Evolutionary conservation across 2,888 invertebrate genomes (phyloP), one percentile per base, ranked within the genome.

Genomic region (Mesoligia furuncula): DNA sequence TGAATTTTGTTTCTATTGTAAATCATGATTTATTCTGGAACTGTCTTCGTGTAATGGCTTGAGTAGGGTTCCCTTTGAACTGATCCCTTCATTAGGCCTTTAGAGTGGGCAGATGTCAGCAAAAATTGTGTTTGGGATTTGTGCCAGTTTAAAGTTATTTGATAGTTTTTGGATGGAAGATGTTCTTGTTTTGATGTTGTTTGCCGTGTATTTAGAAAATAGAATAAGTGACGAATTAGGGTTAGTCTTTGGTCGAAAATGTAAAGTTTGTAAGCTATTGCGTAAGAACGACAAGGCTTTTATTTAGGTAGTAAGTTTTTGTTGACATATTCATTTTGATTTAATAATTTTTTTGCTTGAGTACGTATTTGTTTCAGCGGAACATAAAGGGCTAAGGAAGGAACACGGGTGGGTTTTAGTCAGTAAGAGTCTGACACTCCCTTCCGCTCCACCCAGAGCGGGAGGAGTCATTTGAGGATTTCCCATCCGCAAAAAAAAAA

Each of bases 1-100:
- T 90, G 89, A 89, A 90, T 90, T 91, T 91, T 89, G 89, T 88
- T 90, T 81, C 86, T 77, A 85, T 89, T 90, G 89, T 85, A 87
- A 90, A 90, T 89, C 82, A 87, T 90, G 89, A 91, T 90, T 90
- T 91, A 90, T 90, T 90, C 81, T 67, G 71, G 69, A 77, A 70
- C 79, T 83, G 83, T 87, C 85, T 83, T 78, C 59, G 68, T 62
- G 62, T 83, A 68, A 76, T 77, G 42, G 73, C 7, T 48, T 87
- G 87, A 87, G 77, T 80, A 85, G 83, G 85, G 85, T 82, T 74
- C 45, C 69, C 79, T 86, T 90, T 86, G 86, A 85, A 84, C 75
- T 78, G 79, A 74, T 76, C 73, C 74, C 65, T 71, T 79, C 66
- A 83, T 79, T 79, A 64, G n/a, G 24, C 36, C 69, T 75, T 80